Evolutionary conservation across 2,113 vertebrate species (phyloP), one percentile per base, ranked within the genome.

Genomic region (Orthochromis indermauri): DNA sequence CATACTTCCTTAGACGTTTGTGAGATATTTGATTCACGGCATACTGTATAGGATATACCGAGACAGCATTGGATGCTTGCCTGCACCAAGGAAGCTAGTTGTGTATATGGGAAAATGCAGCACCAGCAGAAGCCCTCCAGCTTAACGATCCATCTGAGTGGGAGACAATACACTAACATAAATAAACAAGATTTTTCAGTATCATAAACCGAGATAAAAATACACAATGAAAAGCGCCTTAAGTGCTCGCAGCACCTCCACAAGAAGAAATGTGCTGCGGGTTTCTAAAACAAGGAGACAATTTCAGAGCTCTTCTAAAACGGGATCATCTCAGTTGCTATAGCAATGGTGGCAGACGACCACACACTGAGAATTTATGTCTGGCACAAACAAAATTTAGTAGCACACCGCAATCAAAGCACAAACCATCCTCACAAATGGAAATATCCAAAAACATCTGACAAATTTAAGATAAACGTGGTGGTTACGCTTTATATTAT

Each of bases 281-380:
- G 45, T 85, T 91, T 88, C 88, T 88, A 88, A 92, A 95, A 93
- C 68, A 80, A 86, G 88, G 83, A 49, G 28, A 91, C 45, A n/a
- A 82, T 88, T 84, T 86, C 51, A 53, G 83, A 78, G 86, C 86
- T 89, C 78, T 84, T 92, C 92, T 88, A 93, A 91, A 92, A 85
- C 47, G 59, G 90, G 90, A 92, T 91, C 81, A 14, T 89, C 90
- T 94, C 85, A 33, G 94, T 96, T 95, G 92, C 95, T 85, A 95
- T 94, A 89, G 94, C 92, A 83, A 96, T 93, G 73, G 87, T 90
- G 91, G 92, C 90, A 91, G 92, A 91, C 82, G 81, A 93, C 91
- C 93, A 92, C 91, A 91, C 86, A 92, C 49, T 92, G 84, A 81
- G 91, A 93, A 84, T 92, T 92, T 89, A 78, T 88, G 89, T 92